A percentile compares a stretch with the other conserved stretches of the same genome.
These are phyloP conservation scores for Agrotis puta DNA, from an alignment of 2,888 invertebrate species.

Conservation along the genomic window DNA sequence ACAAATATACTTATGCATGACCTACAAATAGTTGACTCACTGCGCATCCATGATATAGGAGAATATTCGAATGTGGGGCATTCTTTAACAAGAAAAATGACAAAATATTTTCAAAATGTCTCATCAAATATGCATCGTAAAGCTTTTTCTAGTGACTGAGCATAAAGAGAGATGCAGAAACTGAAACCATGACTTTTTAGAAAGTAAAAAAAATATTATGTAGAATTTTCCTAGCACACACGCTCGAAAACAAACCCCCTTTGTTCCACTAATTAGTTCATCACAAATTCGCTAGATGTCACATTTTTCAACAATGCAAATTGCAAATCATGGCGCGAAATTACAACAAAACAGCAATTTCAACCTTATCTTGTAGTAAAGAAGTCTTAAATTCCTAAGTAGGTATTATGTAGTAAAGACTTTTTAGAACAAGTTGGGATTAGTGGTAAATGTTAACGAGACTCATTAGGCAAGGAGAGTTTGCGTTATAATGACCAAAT, in stretches of 20 bases:
- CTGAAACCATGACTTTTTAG: not conserved
- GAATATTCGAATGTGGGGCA: too few species aligned
- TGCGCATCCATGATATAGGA: too few species aligned
- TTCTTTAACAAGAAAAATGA: too few species aligned
- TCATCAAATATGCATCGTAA: not conserved
- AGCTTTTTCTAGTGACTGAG: not conserved
- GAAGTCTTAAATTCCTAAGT: conserved; percentile 50
- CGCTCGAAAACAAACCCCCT: conserved; percentile 17
- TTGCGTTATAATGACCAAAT: conserved; percentile 52
- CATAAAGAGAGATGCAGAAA: not conserved
- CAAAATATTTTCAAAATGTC: too few species aligned
- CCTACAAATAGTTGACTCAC: too few species aligned
- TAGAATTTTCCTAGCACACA: conserved; percentile 2
- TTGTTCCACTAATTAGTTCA: conserved; percentile 56
- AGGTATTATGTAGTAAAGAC: conserved; percentile 53
- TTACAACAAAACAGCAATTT: conserved; percentile 29
- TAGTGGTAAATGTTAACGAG: conserved; percentile 73
- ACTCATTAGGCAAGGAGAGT: conserved; percentile 71
- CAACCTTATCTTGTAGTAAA: conserved; percentile 27
- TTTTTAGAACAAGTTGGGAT: conserved; percentile 68
- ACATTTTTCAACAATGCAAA: conserved; percentile 55
- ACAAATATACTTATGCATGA: too few species aligned
- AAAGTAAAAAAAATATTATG: not conserved
- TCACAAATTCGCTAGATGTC: conserved; percentile 57
- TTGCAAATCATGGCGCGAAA: conserved; percentile 37